Evolutionary conservation across 2,113 vertebrate genomes (phyloP).

Genomic region (Gnathonemus longibarbis): DNA sequence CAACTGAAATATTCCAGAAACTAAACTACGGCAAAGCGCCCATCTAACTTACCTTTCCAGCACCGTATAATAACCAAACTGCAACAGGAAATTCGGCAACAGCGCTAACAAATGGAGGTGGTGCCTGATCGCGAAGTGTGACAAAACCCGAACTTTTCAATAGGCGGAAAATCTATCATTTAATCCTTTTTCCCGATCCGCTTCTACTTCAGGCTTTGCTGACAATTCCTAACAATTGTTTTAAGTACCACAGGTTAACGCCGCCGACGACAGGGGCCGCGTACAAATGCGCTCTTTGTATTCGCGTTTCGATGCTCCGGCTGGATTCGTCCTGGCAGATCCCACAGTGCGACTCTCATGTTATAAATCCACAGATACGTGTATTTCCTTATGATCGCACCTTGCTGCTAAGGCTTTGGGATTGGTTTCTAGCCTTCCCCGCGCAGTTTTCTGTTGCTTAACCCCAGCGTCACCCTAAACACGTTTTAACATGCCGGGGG

Average conservation of each 20-base stretch:
- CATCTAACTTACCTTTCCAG: conserved; percentile 36
- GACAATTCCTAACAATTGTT: neutral
- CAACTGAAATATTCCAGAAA: neutral
- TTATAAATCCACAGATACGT: neutral
- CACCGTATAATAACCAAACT: conserved; percentile 49
- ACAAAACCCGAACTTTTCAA: neutral
- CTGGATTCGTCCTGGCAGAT: neutral
- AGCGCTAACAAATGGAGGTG: conserved; percentile 56
- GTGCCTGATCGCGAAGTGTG: conserved; percentile 20
- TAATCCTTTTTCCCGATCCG: neutral
- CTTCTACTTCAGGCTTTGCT: too few relatives aligned
- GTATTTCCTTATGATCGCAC: neutral
- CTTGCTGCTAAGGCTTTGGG: neutral
- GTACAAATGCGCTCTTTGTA: neutral
- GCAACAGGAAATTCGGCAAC: conserved; percentile 65
- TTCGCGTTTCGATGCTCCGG: neutral
- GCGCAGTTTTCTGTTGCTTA: neutral
- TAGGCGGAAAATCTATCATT: neutral
- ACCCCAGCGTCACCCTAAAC: neutral
- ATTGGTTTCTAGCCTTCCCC: neutral
- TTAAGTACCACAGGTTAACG: neutral
- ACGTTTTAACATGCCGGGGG: neutral
- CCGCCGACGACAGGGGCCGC: neutral
- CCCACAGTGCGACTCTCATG: neutral
- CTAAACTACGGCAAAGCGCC: neutral